Conservation (phyloP, 2,888 invertebrate genomes). For the Pyrocoelia pectoralis region DNA sequence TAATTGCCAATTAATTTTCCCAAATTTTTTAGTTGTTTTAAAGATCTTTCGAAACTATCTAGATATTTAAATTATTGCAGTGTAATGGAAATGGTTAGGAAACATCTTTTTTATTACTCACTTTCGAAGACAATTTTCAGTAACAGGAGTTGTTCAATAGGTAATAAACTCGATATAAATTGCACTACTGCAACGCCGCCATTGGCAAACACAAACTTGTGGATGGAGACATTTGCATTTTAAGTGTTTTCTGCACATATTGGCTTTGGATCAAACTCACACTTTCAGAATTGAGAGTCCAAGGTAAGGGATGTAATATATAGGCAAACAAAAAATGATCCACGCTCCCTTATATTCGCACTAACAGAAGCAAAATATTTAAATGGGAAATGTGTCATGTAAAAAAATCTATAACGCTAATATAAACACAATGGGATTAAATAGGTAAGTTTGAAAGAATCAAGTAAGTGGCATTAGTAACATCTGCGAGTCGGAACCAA, state of each 20-base stretch:
- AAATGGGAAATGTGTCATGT: too few species aligned
- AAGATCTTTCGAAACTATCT: conserved; percentile 30
- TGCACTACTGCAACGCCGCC: conserved; percentile 44
- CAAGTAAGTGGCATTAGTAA: conserved; percentile 43
- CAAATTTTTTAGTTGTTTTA: conserved; percentile 28
- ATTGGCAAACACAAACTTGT: conserved; percentile 43
- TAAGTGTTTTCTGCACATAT: conserved; percentile 58
- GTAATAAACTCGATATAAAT: conserved; percentile 53
- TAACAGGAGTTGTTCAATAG: conserved; percentile 32
- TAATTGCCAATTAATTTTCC: conserved; percentile 47
- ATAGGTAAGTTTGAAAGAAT: conserved; percentile 38
- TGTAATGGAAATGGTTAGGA: not conserved
- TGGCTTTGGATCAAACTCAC: conserved; percentile 47
- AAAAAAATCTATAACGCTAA: conserved; percentile 17
- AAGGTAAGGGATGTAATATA: conserved; percentile 21
- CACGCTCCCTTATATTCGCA: too few species aligned
- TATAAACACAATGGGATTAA: conserved; percentile 32
- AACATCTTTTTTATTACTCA: conserved; percentile 17
- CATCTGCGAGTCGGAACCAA: conserved; percentile 41
- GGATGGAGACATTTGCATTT: conserved; percentile 59
- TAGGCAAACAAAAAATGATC: not conserved
- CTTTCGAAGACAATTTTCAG: conserved; percentile 27
- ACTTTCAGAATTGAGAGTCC: conserved; percentile 41
- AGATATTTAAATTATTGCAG: conserved; percentile 11
- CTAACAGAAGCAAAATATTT: too few species aligned